Evolutionary conservation across 2,888 invertebrate genomes (phyloP).

Genomic region (Scaptomyza caliginosa): DNA sequence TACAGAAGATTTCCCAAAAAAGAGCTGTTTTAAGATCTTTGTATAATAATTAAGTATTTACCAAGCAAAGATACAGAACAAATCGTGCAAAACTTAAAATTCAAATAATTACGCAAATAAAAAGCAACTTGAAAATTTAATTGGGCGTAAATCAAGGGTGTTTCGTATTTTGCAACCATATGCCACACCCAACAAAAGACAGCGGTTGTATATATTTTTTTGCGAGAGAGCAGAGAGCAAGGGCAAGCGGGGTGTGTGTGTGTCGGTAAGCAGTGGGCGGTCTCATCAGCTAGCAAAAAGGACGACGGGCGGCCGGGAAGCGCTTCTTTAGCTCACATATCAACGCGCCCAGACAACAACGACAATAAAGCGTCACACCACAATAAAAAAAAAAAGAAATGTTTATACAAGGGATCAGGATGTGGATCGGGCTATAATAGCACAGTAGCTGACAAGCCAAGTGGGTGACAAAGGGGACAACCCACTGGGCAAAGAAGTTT

Average conservation of each 20-base stretch:
- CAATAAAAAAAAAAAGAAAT: conserved; percentile 54
- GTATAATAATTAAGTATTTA: background rate
- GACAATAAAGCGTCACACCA: conserved; percentile 63
- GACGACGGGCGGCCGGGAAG: conserved; percentile 55
- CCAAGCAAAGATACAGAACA: background rate
- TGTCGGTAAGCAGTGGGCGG: conserved; percentile 66
- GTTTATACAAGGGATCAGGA: conserved; percentile 35
- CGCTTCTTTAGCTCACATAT: conserved; percentile 61
- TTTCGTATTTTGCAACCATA: conserved; percentile 71
- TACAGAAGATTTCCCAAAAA: too few species aligned
- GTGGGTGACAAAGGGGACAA: conserved; percentile 37
- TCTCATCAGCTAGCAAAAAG: conserved; percentile 73
- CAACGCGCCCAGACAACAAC: conserved; percentile 68
- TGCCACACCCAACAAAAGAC: conserved; percentile 66
- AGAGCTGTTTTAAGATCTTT: background rate
- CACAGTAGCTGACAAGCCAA: conserved; percentile 32
- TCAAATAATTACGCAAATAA: conserved; percentile 29
- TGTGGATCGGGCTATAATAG: conserved; percentile 61
- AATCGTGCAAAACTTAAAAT: background rate
- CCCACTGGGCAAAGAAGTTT: conserved; percentile 55
- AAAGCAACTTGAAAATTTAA: conserved; percentile 73
- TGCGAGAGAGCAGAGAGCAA: background rate
- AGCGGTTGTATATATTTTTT: conserved; percentile 26
- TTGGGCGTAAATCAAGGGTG: conserved; percentile 81
- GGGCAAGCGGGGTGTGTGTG: conserved; percentile 20